These are phyloP conservation scores for Petaurus breviceps DNA, from an alignment of 2,113 vertebrate species.

Conservation along the genomic window DNA sequence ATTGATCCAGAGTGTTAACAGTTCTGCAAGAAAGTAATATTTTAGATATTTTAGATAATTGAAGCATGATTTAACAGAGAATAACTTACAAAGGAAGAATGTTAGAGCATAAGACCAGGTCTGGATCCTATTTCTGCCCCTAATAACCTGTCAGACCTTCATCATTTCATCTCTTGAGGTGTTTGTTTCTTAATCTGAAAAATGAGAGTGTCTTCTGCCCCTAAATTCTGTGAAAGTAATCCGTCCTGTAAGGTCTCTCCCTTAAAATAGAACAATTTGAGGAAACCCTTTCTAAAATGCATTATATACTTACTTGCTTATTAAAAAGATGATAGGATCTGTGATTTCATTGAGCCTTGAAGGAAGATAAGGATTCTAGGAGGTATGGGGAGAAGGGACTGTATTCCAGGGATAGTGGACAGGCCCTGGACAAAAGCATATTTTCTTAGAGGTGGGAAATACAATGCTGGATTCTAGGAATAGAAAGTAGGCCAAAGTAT, in stretches of 20 bases:
- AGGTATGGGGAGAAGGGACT: neutral
- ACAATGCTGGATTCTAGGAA: neutral
- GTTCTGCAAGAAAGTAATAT: neutral
- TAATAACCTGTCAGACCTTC: conserved; percentile 26
- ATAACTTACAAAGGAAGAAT: neutral
- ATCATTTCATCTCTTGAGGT: neutral
- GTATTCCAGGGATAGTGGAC: neutral
- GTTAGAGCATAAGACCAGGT: neutral
- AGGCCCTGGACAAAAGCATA: neutral
- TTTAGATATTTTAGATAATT: neutral
- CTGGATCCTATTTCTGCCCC: neutral
- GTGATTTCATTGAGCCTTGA: neutral
- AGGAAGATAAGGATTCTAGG: neutral
- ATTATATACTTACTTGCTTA: neutral
- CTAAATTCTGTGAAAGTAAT: conserved; percentile 32
- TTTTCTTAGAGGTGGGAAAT: neutral
- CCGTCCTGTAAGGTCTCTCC: neutral
- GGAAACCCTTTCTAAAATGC: conserved; percentile 6
- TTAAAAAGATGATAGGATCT: neutral
- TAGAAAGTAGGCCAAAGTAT: neutral
- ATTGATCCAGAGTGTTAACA: neutral
- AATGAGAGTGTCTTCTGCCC: neutral
- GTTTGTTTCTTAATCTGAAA: conserved; percentile 5
- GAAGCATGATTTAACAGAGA: neutral
- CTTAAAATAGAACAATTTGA: conserved; percentile 14